Conservation (phyloP, 2,113 vertebrate genomes). For the Scytalopus superciliaris region DNA sequence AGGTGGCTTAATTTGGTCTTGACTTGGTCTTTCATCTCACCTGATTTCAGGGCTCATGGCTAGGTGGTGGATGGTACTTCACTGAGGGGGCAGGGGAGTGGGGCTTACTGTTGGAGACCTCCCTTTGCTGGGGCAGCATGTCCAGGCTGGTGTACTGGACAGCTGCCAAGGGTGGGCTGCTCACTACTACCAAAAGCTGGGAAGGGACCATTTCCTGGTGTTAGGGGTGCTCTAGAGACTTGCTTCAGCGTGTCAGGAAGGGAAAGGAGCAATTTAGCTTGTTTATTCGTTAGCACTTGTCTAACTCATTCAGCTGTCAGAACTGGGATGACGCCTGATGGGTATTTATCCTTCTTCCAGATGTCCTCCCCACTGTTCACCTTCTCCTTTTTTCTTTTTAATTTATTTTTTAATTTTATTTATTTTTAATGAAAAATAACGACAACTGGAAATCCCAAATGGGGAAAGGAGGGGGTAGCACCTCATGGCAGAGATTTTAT, state of each 20-base stretch:
- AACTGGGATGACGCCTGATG: not conserved
- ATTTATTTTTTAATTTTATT: not conserved
- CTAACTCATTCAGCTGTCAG: not conserved
- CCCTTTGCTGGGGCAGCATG: not conserved
- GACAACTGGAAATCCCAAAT: not conserved
- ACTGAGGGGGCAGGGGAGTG: too few species aligned
- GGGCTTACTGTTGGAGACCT: not conserved
- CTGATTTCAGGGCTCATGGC: not conserved
- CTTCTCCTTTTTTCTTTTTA: not conserved
- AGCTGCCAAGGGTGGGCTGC: not conserved
- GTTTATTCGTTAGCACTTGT: not conserved
- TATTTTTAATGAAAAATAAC: not conserved
- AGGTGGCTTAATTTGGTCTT: not conserved
- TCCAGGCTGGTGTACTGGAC: not conserved
- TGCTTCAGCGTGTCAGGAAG: not conserved
- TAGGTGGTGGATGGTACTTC: not conserved
- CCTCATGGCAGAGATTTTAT: not conserved
- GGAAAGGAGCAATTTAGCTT: not conserved
- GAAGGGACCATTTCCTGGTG: rapidly evolving
- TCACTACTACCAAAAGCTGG: not conserved
- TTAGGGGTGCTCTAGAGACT: not conserved
- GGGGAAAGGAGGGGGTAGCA: not conserved
- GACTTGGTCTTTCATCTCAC: not conserved
- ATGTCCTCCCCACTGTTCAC: not conserved
- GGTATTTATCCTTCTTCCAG: not conserved